Conservation (phyloP, 2,797 vertebrate genomes). For the Spinus olivaceus region DNA sequence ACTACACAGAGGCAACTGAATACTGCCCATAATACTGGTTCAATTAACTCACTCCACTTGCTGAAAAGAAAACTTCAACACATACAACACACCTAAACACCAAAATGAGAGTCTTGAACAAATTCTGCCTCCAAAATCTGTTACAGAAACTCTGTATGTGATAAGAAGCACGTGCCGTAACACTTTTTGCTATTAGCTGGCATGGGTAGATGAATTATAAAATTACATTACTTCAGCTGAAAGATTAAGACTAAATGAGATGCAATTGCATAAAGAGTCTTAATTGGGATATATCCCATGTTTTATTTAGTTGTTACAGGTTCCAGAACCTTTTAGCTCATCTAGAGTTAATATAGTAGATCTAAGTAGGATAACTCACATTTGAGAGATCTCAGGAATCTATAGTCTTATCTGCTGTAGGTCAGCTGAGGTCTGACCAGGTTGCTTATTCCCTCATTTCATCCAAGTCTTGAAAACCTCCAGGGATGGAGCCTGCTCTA, state of each 20-base stretch:
- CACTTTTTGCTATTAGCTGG: background rate
- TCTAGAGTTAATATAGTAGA: background rate
- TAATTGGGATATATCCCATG: no score
- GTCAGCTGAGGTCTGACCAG: background rate
- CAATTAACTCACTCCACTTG: background rate
- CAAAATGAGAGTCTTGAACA: background rate
- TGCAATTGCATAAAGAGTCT: background rate
- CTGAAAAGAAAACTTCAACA: background rate
- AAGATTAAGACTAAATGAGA: background rate
- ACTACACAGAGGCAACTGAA: background rate
- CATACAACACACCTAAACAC: background rate
- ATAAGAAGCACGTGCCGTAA: background rate
- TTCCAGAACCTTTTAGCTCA: background rate
- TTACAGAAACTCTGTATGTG: background rate
- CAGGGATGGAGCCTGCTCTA: rapidly evolving
- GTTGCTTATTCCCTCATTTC: background rate
- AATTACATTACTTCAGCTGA: background rate
- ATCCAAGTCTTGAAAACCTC: background rate
- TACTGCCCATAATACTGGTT: background rate
- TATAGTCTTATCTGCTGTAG: background rate
- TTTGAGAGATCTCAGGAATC: background rate
- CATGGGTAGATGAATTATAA: background rate
- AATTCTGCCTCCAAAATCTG: background rate
- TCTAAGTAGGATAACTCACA: background rate
- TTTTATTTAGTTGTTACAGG: background rate